phyloP scores from a whole-genome alignment of 2,113 vertebrate genomes.

The Glareola pratincola region DNA sequence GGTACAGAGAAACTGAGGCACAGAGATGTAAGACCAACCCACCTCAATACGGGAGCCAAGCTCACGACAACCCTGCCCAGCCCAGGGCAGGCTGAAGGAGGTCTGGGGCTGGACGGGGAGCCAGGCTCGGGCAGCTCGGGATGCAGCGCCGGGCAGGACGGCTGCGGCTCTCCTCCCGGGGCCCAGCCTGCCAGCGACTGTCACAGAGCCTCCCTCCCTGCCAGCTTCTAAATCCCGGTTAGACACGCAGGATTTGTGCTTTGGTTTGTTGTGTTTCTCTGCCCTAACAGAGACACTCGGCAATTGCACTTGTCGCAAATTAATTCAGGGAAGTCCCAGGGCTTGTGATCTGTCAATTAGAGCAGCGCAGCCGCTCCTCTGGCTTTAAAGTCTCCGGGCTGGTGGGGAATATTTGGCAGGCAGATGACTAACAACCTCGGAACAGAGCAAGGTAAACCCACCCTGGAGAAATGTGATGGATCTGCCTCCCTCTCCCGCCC shows the following conservation, averaged over 20 bases:
- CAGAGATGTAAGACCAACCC: accelerated
- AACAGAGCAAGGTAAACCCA: slow-evolving; percentile 1
- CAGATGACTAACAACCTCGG: not conserved
- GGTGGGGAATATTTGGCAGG: not conserved
- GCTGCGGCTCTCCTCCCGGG: not conserved
- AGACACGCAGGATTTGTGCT: not conserved
- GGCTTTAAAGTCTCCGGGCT: not conserved
- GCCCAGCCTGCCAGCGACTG: not conserved
- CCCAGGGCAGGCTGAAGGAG: not conserved
- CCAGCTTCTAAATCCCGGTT: not conserved
- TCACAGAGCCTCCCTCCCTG: not conserved
- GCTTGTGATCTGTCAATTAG: not conserved
- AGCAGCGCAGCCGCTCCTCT: not conserved
- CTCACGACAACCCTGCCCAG: not conserved
- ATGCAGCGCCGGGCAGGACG: not conserved
- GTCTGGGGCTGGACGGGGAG: no score
- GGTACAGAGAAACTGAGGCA: not conserved
- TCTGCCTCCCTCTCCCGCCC: not conserved
- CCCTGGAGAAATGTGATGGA: not conserved
- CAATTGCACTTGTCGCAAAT: not conserved
- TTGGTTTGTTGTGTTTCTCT: not conserved
- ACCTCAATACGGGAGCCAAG: not conserved
- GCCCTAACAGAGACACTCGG: not conserved
- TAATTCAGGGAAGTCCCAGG: slow-evolving; percentile 14
- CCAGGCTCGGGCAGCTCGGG: not conserved